Percentiles rank a stretch among this genome's conserved stretches.
Evolutionary conservation across 1,140 invertebrate genomes (phyloP).

Genomic region (Zelostemma sp.): DNA sequence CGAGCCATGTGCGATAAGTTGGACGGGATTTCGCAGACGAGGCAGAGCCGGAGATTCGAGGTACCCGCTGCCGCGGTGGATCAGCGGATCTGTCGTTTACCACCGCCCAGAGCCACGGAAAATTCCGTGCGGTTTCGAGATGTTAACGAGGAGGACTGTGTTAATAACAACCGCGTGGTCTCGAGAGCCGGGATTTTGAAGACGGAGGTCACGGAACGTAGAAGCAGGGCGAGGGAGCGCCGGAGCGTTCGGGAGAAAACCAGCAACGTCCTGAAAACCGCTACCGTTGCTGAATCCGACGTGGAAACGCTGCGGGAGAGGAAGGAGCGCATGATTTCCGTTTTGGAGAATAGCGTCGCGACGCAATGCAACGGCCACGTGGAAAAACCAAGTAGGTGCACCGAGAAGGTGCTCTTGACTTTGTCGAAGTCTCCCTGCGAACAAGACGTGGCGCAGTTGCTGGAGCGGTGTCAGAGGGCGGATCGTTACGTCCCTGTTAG

Average conservation of each 20-base stretch:
- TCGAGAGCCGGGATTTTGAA: slow-evolving; percentile 43
- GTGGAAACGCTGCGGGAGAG: slow-evolving; percentile 47
- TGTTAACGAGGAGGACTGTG: slow-evolving; percentile 9
- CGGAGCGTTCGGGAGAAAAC: slow-evolving; percentile 45
- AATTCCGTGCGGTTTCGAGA: slow-evolving; percentile 16
- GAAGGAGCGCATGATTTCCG: slow-evolving; percentile 43
- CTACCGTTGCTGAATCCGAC: not conserved
- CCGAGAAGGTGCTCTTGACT: not conserved
- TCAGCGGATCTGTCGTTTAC: not conserved
- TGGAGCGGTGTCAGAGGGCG: slow-evolving; percentile 73
- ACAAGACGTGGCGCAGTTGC: slow-evolving; percentile 68
- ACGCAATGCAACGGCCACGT: not conserved
- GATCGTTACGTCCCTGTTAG: slow-evolving; percentile 75
- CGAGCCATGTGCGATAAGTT: no score
- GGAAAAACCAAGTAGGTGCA: no score
- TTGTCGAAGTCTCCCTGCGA: slow-evolving; percentile 49
- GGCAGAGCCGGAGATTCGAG: not conserved
- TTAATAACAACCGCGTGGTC: slow-evolving; percentile 16
- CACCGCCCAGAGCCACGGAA: not conserved
- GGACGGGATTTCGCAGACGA: not conserved
- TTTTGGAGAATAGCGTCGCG: slow-evolving; percentile 11
- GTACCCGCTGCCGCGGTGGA: not conserved
- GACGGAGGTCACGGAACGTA: slow-evolving; percentile 54
- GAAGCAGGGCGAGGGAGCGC: slow-evolving; percentile 64
- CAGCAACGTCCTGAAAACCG: no score